Base-by-base conservation (phyloP, 2,888 invertebrate genomes). In the Epistrophella euchroma region DNA sequence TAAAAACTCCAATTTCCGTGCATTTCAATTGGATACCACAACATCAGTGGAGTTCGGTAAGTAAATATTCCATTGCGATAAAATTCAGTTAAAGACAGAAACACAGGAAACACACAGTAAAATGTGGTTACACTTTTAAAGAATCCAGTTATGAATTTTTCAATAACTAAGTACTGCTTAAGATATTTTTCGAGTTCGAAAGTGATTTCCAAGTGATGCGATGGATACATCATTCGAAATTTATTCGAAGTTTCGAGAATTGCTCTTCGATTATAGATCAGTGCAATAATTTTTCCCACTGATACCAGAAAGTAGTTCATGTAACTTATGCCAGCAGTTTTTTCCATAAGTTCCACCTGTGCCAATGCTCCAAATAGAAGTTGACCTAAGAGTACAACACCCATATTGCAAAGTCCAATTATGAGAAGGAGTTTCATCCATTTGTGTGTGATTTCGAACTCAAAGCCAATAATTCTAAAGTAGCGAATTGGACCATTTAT, bases 311-410 rank as follows among this genome's bases (percentile, higher is more conserved):
- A 22, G 7, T 50, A 50, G 6, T 50, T 55, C 52, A 56, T 11
- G 11, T 56, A 56, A n/a, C 32, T 32, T 17, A 56, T 56, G 32
- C 32, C 56, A 11, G 32, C 56, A 56, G 56, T 32, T 56, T 32
- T 58, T 22, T 37, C 58, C 1, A 15, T 37, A 22, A 60, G 19
- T 6, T 35, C 35, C 11, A 7, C 58, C 37, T 58, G 11, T 17
- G 58, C 37, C 5, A 35, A 13, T 0, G 37, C 37, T 13, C 19
- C 58, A 37, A 35, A 60, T 4, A 60, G 19, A 1, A 60, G 0
- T 60, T 60, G 58, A 13, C 37, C 37, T 15, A 60, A 4, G 22
- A 22, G 35, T 22, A 60, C 37, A 60, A 60, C 2, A 15, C 22
- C 10, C 9, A 43, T 2, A 2, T 43, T 40, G 40, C 22, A 25